phyloP scores from a whole-genome alignment of 2,113 vertebrate genomes.

The Ammospiza caudacuta region DNA sequence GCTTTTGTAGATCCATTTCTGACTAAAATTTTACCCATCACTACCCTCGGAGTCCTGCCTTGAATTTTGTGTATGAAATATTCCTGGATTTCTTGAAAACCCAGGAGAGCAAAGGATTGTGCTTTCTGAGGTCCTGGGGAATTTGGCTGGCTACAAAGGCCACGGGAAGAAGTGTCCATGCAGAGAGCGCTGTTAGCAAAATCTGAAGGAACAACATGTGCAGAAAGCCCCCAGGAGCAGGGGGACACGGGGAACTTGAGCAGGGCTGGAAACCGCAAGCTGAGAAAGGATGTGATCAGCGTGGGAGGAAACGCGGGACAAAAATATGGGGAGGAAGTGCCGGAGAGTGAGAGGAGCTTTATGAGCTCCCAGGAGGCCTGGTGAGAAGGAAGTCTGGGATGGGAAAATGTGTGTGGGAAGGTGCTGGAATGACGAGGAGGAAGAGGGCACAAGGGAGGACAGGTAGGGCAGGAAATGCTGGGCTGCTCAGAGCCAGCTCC shows the following conservation, averaged over 20 bases:
- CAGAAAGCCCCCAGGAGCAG: background rate
- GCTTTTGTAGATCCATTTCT: background rate
- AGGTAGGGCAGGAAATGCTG: background rate
- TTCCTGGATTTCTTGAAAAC: background rate
- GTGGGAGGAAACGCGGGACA: background rate
- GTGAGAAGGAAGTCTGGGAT: background rate
- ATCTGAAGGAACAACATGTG: background rate
- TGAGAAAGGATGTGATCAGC: conserved; percentile 37
- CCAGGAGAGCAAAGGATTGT: background rate
- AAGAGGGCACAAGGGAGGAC: background rate
- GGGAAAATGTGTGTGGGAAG: conserved; percentile 31
- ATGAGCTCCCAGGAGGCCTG: background rate
- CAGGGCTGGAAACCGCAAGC: background rate
- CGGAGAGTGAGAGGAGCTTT: background rate
- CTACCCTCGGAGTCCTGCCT: background rate
- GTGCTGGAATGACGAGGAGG: background rate
- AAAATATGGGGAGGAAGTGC: conserved; percentile 45
- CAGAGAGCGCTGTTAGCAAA: background rate
- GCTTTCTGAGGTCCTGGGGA: background rate
- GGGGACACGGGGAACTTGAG: background rate
- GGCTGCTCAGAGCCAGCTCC: background rate
- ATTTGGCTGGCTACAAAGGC: background rate
- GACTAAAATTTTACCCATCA: background rate
- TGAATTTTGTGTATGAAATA: background rate
- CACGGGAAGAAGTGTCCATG: background rate